phyloP scores from a whole-genome alignment of 2,797 vertebrate genomes.

The Rhodeus uyekii region DNA sequence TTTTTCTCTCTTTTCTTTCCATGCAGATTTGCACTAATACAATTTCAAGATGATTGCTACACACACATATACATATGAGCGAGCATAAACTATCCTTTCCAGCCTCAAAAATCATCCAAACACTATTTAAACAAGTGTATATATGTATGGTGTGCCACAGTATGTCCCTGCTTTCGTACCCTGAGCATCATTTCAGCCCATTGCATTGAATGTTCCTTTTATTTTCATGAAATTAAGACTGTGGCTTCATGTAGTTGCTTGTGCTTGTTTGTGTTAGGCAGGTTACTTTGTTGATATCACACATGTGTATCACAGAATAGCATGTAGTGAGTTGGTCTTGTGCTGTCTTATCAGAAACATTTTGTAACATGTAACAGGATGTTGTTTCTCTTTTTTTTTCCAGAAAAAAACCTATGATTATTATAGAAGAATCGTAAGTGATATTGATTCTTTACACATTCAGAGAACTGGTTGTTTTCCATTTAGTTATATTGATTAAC shows the following conservation, averaged over 20 bases:
- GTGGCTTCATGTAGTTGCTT: neutral
- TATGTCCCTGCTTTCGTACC: neutral
- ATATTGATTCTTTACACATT: neutral
- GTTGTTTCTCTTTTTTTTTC: conserved; percentile 62
- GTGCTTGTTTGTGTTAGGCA: conserved; percentile 7
- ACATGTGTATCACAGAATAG: neutral
- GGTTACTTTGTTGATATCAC: neutral
- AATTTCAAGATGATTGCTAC: conserved; percentile 45
- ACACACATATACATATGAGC: neutral
- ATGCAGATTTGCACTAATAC: conserved; percentile 53
- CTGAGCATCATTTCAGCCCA: neutral
- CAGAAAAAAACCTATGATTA: conserved; percentile 85
- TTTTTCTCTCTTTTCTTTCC: conserved; percentile 47
- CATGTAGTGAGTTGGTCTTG: neutral
- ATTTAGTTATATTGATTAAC: neutral
- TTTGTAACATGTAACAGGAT: neutral
- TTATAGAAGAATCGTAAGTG: conserved; percentile 81
- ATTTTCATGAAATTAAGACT: neutral
- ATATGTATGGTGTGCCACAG: neutral
- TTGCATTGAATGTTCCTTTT: neutral
- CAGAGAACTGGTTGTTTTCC: neutral
- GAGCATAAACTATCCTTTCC: neutral
- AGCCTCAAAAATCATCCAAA: neutral
- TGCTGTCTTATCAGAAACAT: neutral
- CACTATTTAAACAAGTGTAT: neutral